Evolutionary conservation across 2,797 vertebrate genomes (phyloP).

Genomic region (Lagodon rhomboides): DNA sequence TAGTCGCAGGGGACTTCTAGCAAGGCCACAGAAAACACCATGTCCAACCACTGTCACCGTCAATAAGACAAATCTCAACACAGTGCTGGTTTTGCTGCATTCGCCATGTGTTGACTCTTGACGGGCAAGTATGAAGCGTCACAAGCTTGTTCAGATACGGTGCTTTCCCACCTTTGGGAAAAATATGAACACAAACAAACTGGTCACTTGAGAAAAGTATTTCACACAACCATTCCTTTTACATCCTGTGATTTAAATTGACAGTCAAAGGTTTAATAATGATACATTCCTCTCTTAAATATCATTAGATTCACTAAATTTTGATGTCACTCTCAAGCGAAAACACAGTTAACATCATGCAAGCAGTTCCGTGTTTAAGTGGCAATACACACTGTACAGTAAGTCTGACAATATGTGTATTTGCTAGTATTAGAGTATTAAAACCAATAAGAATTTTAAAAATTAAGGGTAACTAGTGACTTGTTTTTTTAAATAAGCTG

Average conservation of each 20-base stretch:
- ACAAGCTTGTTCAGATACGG: slow-evolving; percentile 30
- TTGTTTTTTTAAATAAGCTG: not conserved
- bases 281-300: not conserved
- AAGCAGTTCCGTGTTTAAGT: not conserved
- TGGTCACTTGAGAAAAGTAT: slow-evolving; percentile 9
- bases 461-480: too few species aligned
- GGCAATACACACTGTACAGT: not conserved
- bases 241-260: slow-evolving; percentile 8
- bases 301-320: not conserved
- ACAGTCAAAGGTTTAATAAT: not conserved
- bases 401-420: not conserved
- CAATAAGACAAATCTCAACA: slow-evolving; percentile 55
- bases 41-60: slow-evolving; percentile 37
- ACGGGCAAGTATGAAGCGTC: slow-evolving; percentile 1
- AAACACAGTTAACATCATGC: not conserved
- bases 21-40: slow-evolving; percentile 30
- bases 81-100: slow-evolving; percentile 39
- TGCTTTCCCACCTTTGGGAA: not conserved
- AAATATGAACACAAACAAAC: slow-evolving; percentile 29
- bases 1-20: slow-evolving; percentile 21
- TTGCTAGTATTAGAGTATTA: too few species aligned
- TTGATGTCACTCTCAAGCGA: not conserved
- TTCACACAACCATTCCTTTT: slow-evolving; percentile 11
- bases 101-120: slow-evolving; percentile 30
- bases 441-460: not conserved